Base-by-base conservation (phyloP, 2,113 vertebrate genomes). In the Tursiops truncatus region DNA sequence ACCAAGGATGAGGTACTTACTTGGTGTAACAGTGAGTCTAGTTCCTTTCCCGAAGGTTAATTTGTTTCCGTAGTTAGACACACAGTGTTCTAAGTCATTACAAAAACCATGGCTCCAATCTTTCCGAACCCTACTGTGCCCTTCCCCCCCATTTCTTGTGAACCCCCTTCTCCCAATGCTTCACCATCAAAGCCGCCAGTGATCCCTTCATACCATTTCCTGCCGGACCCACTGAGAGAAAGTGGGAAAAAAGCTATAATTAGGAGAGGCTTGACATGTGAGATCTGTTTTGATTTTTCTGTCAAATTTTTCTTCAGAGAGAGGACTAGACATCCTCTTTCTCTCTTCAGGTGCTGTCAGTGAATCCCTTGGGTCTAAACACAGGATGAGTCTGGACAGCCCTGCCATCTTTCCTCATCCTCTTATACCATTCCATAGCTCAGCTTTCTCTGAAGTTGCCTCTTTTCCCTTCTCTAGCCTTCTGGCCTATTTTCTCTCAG, bases 31-130 rank as follows among this genome's bases (percentile, higher is more conserved):
- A 4, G 21, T 93, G 41, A 98, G 68, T 56, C 73, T 98, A 60
- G 98, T 98, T 50, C 98, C 98, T 3, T 86, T n/a, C 33, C 89
- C 98, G 25, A 98, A 98, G 8, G 56, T 91, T 79, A 94, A 0
- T n/a, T 77, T 96, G 0, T 0, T 74, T 93, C 85, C 84, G 26
- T 68, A 97, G 74, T 31, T 81, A 96, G 79, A 95, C 21, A 38
- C 97, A 97, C 97, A 93, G 53, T 83, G 89, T 65, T 89, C 41
- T 88, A 89, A 93, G 77, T 71, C 91, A 81, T 95, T 96, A 85
- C 96, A 87, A 86, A 98, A 98, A 97, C 76, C 62, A 58, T 50
- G 5, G 41, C 63, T 76, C 68, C 44, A 73, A 50, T 68, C 28
- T 58, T 79, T 73, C 44, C 8, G 18, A 13, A 38, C 53, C 58